Evolutionary conservation across 2,113 vertebrate species (phyloP), one percentile per base, ranked within the genome.

Genomic region (Paracanthobrama guichenoti): DNA sequence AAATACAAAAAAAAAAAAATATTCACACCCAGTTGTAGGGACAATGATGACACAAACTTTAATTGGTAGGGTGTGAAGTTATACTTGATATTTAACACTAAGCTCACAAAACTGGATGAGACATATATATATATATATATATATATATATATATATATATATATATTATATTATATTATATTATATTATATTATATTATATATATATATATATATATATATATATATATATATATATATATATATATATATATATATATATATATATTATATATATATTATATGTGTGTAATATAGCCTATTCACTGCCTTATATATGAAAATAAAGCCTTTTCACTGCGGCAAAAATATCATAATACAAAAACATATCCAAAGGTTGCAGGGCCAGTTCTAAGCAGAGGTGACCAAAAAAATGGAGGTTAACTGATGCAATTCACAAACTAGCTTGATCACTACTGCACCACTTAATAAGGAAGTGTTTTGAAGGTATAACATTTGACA

Each of bases 31-130:
- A 64, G 55, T 14, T 22, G 12, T 28, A 60, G 20, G 3, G 4
- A 79, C 20, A 53, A 26, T 69, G 9, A 26, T 31, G 16, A 46
- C 18, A 5, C 13, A 39, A 42, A 42, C 46, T 79, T 18, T 46
- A 79, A 79, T 64, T 46, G 77, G n/a, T 16, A 62, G 57, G 77
- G 77, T 44, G 39, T 79, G 57, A 62, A 46, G 77, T 64, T 79
- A 46, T 16, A 79, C 57, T 62, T 64, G 77, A 42, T 62, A 46
- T 26, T 79, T 79, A 46, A 62, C 57, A 62, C 57, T 62, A 28
- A 62, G 62, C 76, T 79, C 39, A 64, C 77, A 79, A 64, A 79
- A 79, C 77, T 62, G 35, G 77, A 79, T 79, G 35, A 79, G 77
- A 35, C 57, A 20, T 57, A 79, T 26, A 16, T 28, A n/a, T n/a